phyloP scores from a whole-genome alignment of 2,113 vertebrate genomes.

The Mormyrus lacerda region DNA sequence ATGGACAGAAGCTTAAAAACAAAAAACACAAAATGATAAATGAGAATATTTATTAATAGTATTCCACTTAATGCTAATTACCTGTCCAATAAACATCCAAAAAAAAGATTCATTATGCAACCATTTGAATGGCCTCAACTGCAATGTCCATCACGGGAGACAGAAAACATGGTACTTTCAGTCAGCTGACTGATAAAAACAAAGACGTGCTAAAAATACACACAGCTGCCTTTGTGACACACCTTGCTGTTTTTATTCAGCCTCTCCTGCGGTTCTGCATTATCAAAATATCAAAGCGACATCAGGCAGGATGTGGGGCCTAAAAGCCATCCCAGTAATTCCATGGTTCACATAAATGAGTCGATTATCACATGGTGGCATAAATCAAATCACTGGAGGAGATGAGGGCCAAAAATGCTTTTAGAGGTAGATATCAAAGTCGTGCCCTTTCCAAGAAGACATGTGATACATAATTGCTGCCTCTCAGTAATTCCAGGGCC shows the following conservation, averaged over 20 bases:
- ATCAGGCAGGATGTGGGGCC: not conserved
- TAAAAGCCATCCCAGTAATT: not conserved
- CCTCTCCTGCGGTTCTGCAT: not conserved
- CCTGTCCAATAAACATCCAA: not conserved
- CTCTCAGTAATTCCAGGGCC: not conserved
- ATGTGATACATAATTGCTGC: conserved; percentile 17
- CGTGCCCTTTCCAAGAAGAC: not conserved
- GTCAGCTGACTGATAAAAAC: not conserved
- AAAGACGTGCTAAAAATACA: not conserved
- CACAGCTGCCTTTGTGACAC: not conserved
- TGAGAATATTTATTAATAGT: not conserved
- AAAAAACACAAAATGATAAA: not conserved
- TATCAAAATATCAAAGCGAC: not conserved
- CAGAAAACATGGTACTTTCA: not conserved
- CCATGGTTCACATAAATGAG: not conserved
- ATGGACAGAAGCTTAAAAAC: not conserved
- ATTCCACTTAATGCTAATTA: not conserved
- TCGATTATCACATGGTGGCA: not conserved
- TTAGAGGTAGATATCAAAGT: conserved; percentile 6
- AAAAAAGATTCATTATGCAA: not conserved
- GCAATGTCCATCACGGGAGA: not conserved
- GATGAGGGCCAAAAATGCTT: conserved; percentile 20
- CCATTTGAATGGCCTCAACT: not conserved
- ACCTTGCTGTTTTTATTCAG: not conserved
- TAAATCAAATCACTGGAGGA: conserved; percentile 1